Conservation (phyloP, 2,113 vertebrate species). For the Pseudorasbora parva region DNA sequence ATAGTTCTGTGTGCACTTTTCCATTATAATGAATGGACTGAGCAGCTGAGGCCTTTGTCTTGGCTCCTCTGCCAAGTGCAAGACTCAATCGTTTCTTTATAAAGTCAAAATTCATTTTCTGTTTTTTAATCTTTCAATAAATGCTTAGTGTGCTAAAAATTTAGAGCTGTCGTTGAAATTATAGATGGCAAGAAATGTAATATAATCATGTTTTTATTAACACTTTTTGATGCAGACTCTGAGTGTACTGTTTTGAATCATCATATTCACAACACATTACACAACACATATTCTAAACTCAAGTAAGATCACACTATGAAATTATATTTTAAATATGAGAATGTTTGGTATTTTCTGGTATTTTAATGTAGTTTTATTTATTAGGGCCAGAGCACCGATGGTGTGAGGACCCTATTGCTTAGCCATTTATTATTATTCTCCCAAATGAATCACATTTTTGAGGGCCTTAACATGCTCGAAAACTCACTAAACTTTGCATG, state of each 20-base stretch:
- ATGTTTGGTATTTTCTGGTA: no score
- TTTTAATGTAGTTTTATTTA: no score
- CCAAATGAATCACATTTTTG: no score
- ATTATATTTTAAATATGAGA: no score
- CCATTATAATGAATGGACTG: slow-evolving; percentile 37
- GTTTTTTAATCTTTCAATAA: slow-evolving; percentile 12
- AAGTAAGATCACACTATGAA: no score
- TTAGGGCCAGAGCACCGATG: no score
- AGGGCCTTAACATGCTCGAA: no score
- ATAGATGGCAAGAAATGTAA: not conserved
- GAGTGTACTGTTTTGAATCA: not conserved
- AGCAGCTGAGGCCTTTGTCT: slow-evolving; percentile 20
- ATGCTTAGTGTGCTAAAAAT: slow-evolving; percentile 15
- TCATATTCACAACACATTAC: no score
- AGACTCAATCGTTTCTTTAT: not conserved
- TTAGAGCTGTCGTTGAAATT: not conserved
- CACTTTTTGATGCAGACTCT: not conserved
- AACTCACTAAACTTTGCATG: no score
- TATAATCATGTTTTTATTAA: slow-evolving; percentile 1
- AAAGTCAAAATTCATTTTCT: slow-evolving; percentile 14
- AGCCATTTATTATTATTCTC: no score
- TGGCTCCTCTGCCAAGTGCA: slow-evolving; percentile 16
- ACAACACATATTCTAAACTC: no score
- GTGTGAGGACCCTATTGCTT: no score
- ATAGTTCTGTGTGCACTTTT: slow-evolving; percentile 39